Base-by-base conservation (phyloP, 1,140 invertebrate species). In the Octopus bimaculoides region DNA sequence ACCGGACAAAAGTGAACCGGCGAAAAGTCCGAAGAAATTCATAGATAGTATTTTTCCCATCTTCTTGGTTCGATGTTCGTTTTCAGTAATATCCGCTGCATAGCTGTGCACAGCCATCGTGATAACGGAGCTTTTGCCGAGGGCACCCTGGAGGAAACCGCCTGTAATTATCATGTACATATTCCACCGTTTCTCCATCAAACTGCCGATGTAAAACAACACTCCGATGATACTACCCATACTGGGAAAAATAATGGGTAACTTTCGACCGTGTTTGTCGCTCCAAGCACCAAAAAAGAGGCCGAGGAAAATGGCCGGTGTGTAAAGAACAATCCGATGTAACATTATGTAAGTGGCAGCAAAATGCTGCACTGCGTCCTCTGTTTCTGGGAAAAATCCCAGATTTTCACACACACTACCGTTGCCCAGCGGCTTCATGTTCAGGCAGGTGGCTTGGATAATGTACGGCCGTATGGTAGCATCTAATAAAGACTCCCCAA, bases 61-160 rank as follows among this genome's bases (percentile, higher is more conserved):
- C 52, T 85, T 85, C 69, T 79, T 76, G 0, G 88, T 89, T 12
- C 88, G 79, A 61, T 89, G 81, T 8, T 86, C 86, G 52, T 77
- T 80, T 61, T 85, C 84, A 12, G 86, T 87, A 10, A 85, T 85
- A 77, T 90, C 89, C 0, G 86, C 82, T 17, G 87, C 84, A 78
- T 89, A 89, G 76, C 89, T 90, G 81, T 90, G 87, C 4, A 89
- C 86, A 3, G 88, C 89, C 89, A 90, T 90, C 7, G 87, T 89
- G 7, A 90, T 88, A 1, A 90, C 84, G 0, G 89, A 85, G 54
- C 87, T 87, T 79, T 90, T 89, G 0, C 89, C 89, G 75, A 89
- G 86, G 7, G 86, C 77, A 17, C 89, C 89, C 80, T 88, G 84
- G 26, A 87, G 75, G 0, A 81, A 26, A 0, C 88, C 86, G 5